A percentile compares a stretch with the other conserved stretches of the same genome.
These are phyloP conservation scores for Chitala chitala DNA, from an alignment of 2,113 vertebrate genomes.

Conservation along the genomic window DNA sequence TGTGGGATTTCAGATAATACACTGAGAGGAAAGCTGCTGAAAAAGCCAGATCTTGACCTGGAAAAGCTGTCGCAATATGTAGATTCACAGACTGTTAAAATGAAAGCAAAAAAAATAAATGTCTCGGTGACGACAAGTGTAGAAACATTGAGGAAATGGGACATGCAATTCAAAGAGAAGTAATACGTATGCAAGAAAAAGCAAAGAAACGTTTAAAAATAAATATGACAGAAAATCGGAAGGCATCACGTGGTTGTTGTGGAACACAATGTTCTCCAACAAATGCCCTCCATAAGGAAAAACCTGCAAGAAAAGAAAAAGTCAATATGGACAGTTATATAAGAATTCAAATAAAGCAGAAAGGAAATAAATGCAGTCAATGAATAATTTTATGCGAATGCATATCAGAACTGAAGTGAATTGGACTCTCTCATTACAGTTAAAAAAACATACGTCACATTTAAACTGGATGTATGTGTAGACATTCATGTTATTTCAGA, in stretches of 20 bases:
- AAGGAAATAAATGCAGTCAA: slow-evolving; percentile 23
- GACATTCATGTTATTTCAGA: slow-evolving; percentile 23
- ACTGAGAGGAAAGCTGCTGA: slow-evolving; percentile 4
- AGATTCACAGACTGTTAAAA: background rate
- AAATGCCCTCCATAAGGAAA: slow-evolving; percentile 22
- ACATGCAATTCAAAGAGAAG: background rate
- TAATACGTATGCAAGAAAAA: background rate
- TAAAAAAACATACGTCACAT: background rate
- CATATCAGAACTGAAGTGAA: background rate
- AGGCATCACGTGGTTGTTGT: background rate
- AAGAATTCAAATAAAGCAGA: background rate
- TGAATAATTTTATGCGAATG: slow-evolving; percentile 6
- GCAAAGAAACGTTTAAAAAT: background rate
- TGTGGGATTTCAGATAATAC: slow-evolving; percentile 13
- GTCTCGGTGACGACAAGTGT: background rate
- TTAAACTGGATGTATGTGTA: slow-evolving; percentile 14
- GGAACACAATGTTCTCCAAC: background rate
- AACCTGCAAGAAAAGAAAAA: slow-evolving; percentile 12
- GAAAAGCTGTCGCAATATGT: background rate
- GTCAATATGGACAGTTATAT: slow-evolving; percentile 5
- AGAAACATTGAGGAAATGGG: background rate
- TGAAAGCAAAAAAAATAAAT: slow-evolving; percentile 17
- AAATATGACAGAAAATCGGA: background rate
- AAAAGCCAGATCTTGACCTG: background rate
- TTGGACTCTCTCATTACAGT: background rate